Evolutionary conservation across 2,113 vertebrate genomes (phyloP), one percentile per base, ranked within the genome.

Genomic region (Phasianus colchicus): DNA sequence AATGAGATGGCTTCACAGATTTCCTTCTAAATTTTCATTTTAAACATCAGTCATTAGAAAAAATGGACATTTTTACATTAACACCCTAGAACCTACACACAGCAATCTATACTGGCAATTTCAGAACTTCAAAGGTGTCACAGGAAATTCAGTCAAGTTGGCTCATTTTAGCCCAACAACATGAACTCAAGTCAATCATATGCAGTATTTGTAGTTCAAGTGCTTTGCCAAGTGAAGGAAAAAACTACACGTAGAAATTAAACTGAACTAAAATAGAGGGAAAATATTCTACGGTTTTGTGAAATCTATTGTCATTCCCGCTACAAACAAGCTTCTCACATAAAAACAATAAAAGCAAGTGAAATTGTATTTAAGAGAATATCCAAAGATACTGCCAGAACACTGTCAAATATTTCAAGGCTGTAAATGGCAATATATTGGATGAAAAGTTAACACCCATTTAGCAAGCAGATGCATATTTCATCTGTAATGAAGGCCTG

Each of bases 401-500:
- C 52, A 43, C 24, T 89, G 90, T 42, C 57, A 95, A 87, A 69
- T 75, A 73, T 45, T 88, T 48, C 77, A 86, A 76, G 80, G 75
- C 82, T 85, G 78, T 36, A 76, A 97, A 86, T 70, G 45, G 88
- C 29, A 91, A 84, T 64, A 96, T 74, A 70, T 55, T 93, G 96
- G 97, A 98, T 98, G 97, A 96, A 96, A 93, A 97, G 97, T 98
- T 98, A 98, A 98, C 97, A 97, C 95, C 92, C 96, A 95, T 96
- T 97, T 96, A 97, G 97, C 96, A 97, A 96, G 96, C 97, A 95
- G 95, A 97, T 98, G 97, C 95, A 98, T 98, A 98, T 98, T 98
- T 99, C 98, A 98, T 95, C 90, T 92, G 89, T 98, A 98, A 98
- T 98, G 97, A 98, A 98, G 96, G 98, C 88, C 95, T 95, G 80